Evolutionary conservation across 2,888 invertebrate genomes (phyloP), one percentile per base, ranked within the genome.

Genomic region (Schrankia costaestrigalis): DNA sequence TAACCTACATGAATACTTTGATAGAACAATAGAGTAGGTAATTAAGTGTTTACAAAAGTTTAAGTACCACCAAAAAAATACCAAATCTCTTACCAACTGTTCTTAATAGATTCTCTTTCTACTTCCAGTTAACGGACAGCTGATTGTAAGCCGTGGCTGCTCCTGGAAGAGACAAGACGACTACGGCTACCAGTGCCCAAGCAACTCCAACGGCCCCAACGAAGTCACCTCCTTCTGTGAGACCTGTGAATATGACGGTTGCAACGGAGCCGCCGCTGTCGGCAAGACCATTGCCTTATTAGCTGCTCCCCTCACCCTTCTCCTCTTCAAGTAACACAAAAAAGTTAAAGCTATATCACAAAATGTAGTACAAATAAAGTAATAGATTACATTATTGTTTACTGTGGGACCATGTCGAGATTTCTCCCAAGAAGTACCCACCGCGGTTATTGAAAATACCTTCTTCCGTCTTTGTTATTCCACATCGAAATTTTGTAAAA

Each of bases 211-310:
- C 38, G 81, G 86, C 1, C 77, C 78, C 31, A 85, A 90, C 50
- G 89, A 90, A 50, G 76, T 87, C 10, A 79, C 90, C 24, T 82
- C 90, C 26, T 91, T 89, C 78, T 93, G 93, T 55, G 90, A 90
- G 63, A 92, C 91, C 35, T 93, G 93, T 65, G 91, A 91, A 35
- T 89, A 89, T 15, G 93, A 93, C 49, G 90, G 90, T 2, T 93
- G 93, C 79, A 93, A 93, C 59, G 83, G 89, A 1, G 90, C 90
- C 2, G 68, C 83, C 2, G 69, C 85, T 7, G 57, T 89, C 26
- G 80, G 80, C 46, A 83, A 77, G 35, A 84, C 88, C 8, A 35
- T 84, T 13, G 80, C 89, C 1, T 54, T 89, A 11, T 55, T 89
- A 17, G 42, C 79, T 10, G 83, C 84, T 2, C 84, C 88, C 3